A percentile compares a stretch with the other conserved stretches of the same genome.
phyloP scores from a whole-genome alignment of 2,888 invertebrate species.

The Drosophila anomalata region DNA sequence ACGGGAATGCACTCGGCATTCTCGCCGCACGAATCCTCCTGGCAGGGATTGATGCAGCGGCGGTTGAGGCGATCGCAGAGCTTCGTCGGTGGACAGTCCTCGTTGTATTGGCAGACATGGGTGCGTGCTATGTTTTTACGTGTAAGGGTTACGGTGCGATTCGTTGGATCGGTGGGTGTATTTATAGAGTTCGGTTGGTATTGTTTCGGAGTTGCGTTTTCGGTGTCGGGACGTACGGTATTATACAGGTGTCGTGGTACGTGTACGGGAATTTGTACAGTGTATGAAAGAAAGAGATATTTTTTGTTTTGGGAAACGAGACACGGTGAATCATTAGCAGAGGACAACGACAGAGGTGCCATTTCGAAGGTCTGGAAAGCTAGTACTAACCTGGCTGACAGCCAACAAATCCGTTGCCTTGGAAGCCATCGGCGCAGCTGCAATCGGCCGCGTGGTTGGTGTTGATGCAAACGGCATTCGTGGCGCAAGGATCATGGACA shows the following conservation, averaged over 20 bases:
- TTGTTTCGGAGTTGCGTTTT: constrained; percentile 47
- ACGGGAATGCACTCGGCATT: constrained; percentile 91
- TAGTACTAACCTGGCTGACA: constrained; percentile 89
- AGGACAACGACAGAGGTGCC: constrained; percentile 54
- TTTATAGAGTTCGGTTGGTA: constrained; percentile 55
- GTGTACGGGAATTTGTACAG: constrained; percentile 80
- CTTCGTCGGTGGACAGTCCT: constrained; percentile 94
- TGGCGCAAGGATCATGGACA: constrained; percentile 92
- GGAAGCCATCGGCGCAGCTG: constrained; percentile 92
- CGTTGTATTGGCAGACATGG: constrained; percentile 92
- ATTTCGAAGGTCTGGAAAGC: constrained; percentile 30
- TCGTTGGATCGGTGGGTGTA: constrained; percentile 58
- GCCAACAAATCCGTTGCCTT: constrained; percentile 93
- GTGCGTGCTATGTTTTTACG: constrained; percentile 58
- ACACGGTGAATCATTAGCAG: constrained; percentile 66
- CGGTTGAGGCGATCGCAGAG: constrained; percentile 93
- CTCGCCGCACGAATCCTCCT: constrained; percentile 91
- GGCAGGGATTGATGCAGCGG: constrained; percentile 92
- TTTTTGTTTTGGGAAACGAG: constrained; percentile 43
- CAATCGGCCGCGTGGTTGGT: constrained; percentile 94
- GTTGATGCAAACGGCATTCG: constrained; percentile 93
- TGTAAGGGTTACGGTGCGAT: constrained; percentile 46
- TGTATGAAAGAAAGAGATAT: constrained; percentile 70
- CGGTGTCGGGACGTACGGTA: constrained; percentile 55
- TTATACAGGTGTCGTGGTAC: constrained; percentile 67